Base-by-base conservation (phyloP, 1,140 invertebrate genomes). In the Steinernema feltiae region DNA sequence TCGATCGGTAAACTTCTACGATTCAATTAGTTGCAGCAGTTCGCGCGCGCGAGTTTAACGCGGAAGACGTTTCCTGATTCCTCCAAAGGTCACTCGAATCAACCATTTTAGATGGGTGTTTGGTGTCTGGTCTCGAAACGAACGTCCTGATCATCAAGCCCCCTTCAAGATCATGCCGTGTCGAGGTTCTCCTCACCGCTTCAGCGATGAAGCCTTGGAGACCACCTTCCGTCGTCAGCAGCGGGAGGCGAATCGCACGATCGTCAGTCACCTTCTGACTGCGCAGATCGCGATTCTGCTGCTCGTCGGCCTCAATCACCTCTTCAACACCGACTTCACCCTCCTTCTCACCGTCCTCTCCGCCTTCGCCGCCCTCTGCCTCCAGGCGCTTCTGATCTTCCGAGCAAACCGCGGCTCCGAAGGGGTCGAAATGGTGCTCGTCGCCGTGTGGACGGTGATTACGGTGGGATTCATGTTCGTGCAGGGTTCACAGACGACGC, bases 111-210 rank as follows among this genome's bases (percentile, higher is more conserved):
- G 53, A 63, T 63, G 53, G 53, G 15, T 21, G 7, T 27, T 3
- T 27, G 53, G 53, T n/a, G 53, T 63, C 3, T 21, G 12, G 12
- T 63, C 24, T 27, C 53, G 12, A 15, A 63, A 63, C 53, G 53
- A 3, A 27, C 12, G 24, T 63, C 53, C 53, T 63, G 53, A 63
- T n/a, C 53, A 63, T 21, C 53, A 63, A 15, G 53, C 53, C 7
- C 53, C 24, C 53, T 7, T n/a, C 53, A 63, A 63, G 53, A 17
- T 15, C 53, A 63, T 63, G 53, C 53, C 53, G 53, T 63, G 53
- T 21, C 35, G 35, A 41, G 53, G 53, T 3, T 63, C 53, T 7
- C 53, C 53, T 15, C 53, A 63, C 53, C 53, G 53, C 53, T 63
- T 63, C 53, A 21, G 53, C 53, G 53, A 63, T 21, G 53, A 7